phyloP scores from a whole-genome alignment of 2,888 invertebrate species.

The Biston betularia region DNA sequence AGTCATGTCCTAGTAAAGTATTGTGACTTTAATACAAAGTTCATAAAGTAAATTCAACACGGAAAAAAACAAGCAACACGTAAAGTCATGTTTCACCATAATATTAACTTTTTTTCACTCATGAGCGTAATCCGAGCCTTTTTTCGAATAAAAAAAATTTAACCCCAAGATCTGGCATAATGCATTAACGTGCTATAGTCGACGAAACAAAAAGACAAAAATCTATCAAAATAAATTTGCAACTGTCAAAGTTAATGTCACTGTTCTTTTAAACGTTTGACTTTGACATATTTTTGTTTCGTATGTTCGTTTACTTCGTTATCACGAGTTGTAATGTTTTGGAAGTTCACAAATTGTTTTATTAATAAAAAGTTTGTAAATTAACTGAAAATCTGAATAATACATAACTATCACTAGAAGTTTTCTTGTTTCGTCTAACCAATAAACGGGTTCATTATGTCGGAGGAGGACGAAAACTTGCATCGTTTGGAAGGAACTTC shows the following conservation, averaged over 20 bases:
- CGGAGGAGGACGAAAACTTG: conserved; percentile 85
- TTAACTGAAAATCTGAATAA: conserved; percentile 25
- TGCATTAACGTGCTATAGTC: too few species aligned
- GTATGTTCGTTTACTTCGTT: conserved; percentile 1
- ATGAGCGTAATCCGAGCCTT: too few species aligned
- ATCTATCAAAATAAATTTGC: background rate
- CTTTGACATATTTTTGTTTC: conserved; percentile 12
- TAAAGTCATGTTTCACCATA: too few species aligned
- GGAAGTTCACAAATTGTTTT: conserved; percentile 15
- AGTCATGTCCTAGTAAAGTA: too few species aligned
- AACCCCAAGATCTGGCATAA: too few species aligned
- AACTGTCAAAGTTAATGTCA: background rate
- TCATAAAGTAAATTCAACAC: too few species aligned
- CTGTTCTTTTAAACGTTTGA: background rate
- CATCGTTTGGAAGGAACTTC: conserved; percentile 91
- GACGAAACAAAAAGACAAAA: too few species aligned
- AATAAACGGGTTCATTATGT: conserved; percentile 55
- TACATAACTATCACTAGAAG: background rate
- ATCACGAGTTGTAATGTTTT: conserved; percentile 23
- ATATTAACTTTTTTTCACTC: too few species aligned
- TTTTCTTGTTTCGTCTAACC: conserved; percentile 19
- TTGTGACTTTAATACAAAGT: too few species aligned
- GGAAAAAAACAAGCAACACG: too few species aligned
- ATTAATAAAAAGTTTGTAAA: conserved; percentile 14
- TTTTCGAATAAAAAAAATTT: too few species aligned